A percentile compares a stretch with the other conserved stretches of the same genome.
These are phyloP conservation scores for Camponotus fellah DNA, from an alignment of 2,888 invertebrate genomes.

Conservation along the genomic window DNA sequence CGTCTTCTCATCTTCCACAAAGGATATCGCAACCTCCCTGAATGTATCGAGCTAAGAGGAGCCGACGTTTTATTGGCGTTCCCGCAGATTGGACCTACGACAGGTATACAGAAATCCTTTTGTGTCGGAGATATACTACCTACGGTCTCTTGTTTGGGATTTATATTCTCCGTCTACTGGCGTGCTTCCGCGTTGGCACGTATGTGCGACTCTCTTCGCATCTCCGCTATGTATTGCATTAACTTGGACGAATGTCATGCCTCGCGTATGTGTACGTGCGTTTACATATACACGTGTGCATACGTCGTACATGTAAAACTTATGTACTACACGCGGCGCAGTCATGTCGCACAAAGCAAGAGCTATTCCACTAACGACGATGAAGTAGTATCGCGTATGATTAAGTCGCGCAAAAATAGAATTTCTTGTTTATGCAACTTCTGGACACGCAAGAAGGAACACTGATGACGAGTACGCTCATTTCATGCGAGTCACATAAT, in stretches of 20 bases:
- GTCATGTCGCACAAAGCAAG: constrained; percentile 50
- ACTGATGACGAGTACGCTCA: constrained; percentile 24
- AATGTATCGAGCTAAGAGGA: constrained; percentile 65
- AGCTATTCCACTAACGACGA: constrained; percentile 53
- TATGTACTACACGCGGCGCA: constrained; percentile 26
- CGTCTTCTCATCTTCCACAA: constrained; percentile 71
- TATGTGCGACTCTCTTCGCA: constrained; percentile 50
- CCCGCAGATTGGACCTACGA: constrained; percentile 66
- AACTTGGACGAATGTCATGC: constrained; percentile 53
- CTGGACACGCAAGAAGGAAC: neutral
- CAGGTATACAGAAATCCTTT: constrained; percentile 68
- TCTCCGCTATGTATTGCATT: constrained; percentile 49
- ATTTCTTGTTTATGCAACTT: constrained; percentile 45
- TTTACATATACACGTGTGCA: neutral
- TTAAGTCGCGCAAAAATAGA: constrained; percentile 49
- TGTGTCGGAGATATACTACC: constrained; percentile 56
- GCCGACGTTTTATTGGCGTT: constrained; percentile 70
- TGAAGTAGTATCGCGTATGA: constrained; percentile 48
- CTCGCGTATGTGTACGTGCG: neutral
- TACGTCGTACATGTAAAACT: constrained; percentile 26
- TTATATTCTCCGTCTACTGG: constrained; percentile 59
- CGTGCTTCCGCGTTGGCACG: constrained; percentile 36
- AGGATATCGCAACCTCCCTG: constrained; percentile 58
- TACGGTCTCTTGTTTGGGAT: constrained; percentile 52
- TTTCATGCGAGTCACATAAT: constrained; percentile 2